Conservation (phyloP, 2,113 vertebrate genomes). For the Toxostoma redivivum region DNA sequence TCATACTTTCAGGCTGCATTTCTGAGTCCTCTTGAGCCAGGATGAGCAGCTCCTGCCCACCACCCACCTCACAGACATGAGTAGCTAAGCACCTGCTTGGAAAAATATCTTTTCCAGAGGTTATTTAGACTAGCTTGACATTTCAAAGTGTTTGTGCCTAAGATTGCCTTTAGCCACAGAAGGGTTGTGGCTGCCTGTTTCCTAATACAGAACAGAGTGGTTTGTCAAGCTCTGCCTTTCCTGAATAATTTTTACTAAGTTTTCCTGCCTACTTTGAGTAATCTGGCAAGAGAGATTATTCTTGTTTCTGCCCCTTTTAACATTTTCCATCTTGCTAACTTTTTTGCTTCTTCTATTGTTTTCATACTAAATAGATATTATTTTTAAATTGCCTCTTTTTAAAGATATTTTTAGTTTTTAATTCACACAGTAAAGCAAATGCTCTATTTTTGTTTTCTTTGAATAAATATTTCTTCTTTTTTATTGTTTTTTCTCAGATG, state of each 20-base stretch:
- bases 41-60: not conserved
- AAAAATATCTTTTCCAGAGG: not conserved
- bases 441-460: not conserved
- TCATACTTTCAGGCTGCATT: fast-evolving
- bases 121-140: not conserved
- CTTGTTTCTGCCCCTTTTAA: not conserved
- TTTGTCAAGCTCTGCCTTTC: not conserved
- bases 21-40: not conserved
- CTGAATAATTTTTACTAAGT: not conserved
- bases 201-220: not conserved
- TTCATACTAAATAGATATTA: not conserved
- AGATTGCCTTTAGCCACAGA: not conserved
- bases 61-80: not conserved
- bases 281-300: not conserved
- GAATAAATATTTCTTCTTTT: not conserved
- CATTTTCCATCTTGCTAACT: not conserved
- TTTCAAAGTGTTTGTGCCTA: not conserved
- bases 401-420: not conserved
- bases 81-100: not conserved
- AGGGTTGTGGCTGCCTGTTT: not conserved
- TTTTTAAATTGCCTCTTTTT: fast-evolving
- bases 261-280: not conserved
- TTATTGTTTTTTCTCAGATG: not conserved
- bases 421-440: not conserved
- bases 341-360: not conserved